Evolutionary conservation across 35 echinoderm and acorn worm species (phyloP), one percentile per base, ranked within the genome.

Genomic region (Lytechinus pictus): DNA sequence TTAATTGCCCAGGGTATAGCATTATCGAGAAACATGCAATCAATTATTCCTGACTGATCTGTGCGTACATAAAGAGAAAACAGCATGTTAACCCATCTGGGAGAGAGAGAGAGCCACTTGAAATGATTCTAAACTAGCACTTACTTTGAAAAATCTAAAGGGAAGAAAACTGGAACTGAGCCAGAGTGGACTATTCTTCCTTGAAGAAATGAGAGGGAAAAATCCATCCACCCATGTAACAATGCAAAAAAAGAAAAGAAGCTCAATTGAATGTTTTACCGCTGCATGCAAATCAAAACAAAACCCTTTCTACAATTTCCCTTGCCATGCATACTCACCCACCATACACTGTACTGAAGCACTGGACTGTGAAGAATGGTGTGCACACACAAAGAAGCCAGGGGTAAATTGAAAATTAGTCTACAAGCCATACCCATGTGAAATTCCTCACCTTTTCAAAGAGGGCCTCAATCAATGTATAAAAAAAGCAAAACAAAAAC

Each of bases 81-180:
- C 66, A 79, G 19, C 66, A 79, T 79, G 66, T 79, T 24, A 79
- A 79, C 33, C 33, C 33, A 44, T 44, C 33, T 44, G 2, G 66
- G 21, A 79, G 19, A 16, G 7, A 7, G 66, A n/a, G 1, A 79
- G 66, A 11, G 9, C 19, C 21, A 24, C 66, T 79, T 79, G 66
- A 24, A 79, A 79, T 79, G 66, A 79, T 79, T 79, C 66, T 79
- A 79, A 79, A 79, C 66, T 79, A n/a, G 66, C 66, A n/a, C 66
- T 24, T 16, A n/a, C 66, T 24, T 24, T 7, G 21, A 24, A 79
- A 44, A 79, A 79, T 79, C n/a, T 79, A 79, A 79, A 24, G 66
- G 66, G 21, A 79, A 79, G 12, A 79, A 57, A 79, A 16, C 19
- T 79, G 66, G 66, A 79, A 79, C 66, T 7, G 66, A n/a, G 66